Conservation (phyloP, 2,113 vertebrate species). For the Genyomyrus donnyi region DNA sequence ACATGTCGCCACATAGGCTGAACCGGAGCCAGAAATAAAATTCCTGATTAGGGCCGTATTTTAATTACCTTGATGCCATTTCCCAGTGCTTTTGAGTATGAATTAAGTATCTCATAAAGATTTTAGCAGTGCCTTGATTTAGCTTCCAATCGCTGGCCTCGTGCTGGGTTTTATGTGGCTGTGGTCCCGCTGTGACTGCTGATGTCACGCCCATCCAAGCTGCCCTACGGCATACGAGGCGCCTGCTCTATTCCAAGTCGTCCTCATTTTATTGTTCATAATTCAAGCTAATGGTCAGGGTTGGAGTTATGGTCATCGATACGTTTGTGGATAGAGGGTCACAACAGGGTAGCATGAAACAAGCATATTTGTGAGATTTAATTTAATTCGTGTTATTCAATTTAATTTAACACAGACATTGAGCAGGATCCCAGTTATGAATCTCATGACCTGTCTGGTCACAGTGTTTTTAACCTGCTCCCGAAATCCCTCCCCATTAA, state of each 20-base stretch:
- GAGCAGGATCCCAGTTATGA: background rate
- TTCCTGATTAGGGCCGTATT: constrained; percentile 31
- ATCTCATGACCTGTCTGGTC: background rate
- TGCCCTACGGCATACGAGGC: background rate
- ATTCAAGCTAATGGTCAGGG: background rate
- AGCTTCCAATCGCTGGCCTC: constrained; percentile 9
- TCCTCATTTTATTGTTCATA: background rate
- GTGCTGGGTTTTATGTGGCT: background rate
- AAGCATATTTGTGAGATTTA: constrained; percentile 1
- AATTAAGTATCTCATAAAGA: constrained; percentile 41
- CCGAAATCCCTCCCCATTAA: background rate
- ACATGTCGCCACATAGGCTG: constrained; percentile 8
- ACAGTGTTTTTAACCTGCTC: constrained; percentile 22
- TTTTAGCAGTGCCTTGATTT: constrained; percentile 29
- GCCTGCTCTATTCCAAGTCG: background rate
- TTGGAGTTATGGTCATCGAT: background rate
- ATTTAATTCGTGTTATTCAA: background rate
- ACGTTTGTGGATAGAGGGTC: background rate
- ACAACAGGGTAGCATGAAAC: background rate
- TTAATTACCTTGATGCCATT: constrained; percentile 32
- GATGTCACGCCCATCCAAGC: background rate
- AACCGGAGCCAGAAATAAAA: constrained; percentile 28
- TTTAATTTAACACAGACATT: background rate
- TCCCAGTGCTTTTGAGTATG: background rate
- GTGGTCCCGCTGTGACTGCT: background rate